phyloP scores from a whole-genome alignment of 2,888 invertebrate species.

The Chesias legatella region DNA sequence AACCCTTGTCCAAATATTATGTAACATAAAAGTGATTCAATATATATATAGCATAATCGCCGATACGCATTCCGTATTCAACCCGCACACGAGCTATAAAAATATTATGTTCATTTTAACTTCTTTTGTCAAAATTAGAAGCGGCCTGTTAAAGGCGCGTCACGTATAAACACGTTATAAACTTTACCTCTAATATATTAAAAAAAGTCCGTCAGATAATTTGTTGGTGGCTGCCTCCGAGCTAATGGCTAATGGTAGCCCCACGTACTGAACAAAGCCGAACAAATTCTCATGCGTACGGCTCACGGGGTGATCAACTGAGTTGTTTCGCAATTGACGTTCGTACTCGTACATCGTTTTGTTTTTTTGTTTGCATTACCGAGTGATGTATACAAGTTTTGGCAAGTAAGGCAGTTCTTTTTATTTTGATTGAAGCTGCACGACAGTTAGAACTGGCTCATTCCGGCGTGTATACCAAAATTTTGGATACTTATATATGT shows the following conservation, averaged over 20 bases:
- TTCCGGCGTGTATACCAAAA: no score
- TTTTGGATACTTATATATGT: no score
- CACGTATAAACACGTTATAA: constrained; percentile 72
- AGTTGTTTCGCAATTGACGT: no score
- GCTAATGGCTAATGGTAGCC: neutral
- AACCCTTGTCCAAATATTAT: constrained; percentile 78
- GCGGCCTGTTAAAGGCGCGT: constrained; percentile 60
- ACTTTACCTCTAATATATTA: constrained; percentile 68
- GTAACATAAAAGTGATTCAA: constrained; percentile 75
- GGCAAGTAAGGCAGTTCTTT: no score
- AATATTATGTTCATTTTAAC: constrained; percentile 70
- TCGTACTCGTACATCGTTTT: no score
- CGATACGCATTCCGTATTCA: constrained; percentile 64
- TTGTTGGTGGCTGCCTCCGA: constrained; percentile 32
- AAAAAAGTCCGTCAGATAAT: constrained; percentile 51
- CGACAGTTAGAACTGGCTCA: no score
- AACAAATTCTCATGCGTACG: no score
- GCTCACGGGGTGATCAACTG: no score
- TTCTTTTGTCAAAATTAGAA: constrained; percentile 71
- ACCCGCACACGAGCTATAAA: constrained; percentile 62
- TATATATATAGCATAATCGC: constrained; percentile 75
- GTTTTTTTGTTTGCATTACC: no score
- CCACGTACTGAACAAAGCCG: no score
- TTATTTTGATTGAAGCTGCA: no score
- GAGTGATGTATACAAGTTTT: no score